phyloP scores from a whole-genome alignment of 2,113 vertebrate species.

The Poeciliopsis prolifica region DNA sequence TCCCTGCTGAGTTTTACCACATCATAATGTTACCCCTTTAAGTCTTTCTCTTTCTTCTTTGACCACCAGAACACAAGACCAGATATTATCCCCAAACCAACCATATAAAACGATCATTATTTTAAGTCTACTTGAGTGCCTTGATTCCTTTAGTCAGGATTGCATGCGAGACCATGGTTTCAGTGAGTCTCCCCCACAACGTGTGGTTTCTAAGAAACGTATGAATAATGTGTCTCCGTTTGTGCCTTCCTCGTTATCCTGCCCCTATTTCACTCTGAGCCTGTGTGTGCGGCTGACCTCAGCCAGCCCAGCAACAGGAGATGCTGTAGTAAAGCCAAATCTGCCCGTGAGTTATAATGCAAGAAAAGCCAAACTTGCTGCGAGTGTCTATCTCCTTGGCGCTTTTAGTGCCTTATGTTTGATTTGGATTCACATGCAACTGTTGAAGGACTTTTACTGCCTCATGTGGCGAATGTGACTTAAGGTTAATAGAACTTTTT shows the following conservation, averaged over 20 bases:
- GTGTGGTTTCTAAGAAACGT: conserved; percentile 11
- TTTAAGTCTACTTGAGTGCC: background rate
- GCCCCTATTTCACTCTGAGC: background rate
- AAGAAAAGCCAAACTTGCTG: conserved; percentile 36
- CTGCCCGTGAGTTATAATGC: conserved; percentile 29
- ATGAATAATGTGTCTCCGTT: background rate
- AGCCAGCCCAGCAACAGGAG: conserved; percentile 29
- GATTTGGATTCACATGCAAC: conserved; percentile 52
- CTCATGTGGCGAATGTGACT: conserved; percentile 37
- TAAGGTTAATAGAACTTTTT: conserved; percentile 38
- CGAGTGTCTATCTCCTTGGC: conserved; percentile 52
- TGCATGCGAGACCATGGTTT: background rate
- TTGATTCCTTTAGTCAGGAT: conserved; percentile 2
- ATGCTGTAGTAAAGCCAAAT: conserved; percentile 36
- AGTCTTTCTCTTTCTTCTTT: conserved; percentile 6
- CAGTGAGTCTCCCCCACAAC: background rate
- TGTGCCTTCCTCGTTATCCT: conserved; percentile 5
- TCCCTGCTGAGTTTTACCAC: conserved; percentile 18
- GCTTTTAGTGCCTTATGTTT: conserved; percentile 59
- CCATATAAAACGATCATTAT: background rate
- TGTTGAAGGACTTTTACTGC: conserved; percentile 36
- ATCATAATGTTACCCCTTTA: conserved; percentile 3
- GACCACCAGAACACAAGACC: background rate
- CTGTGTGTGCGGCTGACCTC: conserved; percentile 14
- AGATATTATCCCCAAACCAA: background rate